Percentiles rank a stretch among this genome's conserved stretches.
phyloP scores from a whole-genome alignment of 2,888 invertebrate species.

The Brenthis daphne region DNA sequence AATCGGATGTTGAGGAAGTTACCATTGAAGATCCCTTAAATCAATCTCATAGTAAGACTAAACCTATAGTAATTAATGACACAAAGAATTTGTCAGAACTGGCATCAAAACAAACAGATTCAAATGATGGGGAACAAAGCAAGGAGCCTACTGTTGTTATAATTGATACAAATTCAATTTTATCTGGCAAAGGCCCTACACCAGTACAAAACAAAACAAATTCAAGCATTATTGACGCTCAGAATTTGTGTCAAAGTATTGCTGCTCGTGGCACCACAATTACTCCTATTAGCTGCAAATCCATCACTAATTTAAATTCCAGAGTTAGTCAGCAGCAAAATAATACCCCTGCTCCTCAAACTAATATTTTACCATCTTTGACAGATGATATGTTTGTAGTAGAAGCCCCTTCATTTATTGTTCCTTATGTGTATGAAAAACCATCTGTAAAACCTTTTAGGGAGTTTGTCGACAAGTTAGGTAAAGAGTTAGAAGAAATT shows the following conservation, averaged over 20 bases:
- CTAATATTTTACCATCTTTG: conserved; percentile 87
- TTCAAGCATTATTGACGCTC: conserved; percentile 59
- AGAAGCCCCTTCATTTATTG: conserved; percentile 96
- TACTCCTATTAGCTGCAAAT: conserved; percentile 71
- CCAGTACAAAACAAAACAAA: conserved; percentile 51
- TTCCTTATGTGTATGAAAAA: conserved; percentile 96
- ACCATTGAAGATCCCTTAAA: conserved; percentile 86
- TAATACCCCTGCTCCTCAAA: conserved; percentile 53
- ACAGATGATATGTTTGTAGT: conserved; percentile 97
- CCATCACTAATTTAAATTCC: conserved; percentile 42
- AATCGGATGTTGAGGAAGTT: conserved; percentile 86
- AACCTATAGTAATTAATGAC: conserved; percentile 87
- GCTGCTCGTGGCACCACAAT: conserved; percentile 81
- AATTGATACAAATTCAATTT: conserved; percentile 90
- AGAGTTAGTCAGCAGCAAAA: conserved; percentile 39
- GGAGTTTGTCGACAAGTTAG: conserved; percentile 86
- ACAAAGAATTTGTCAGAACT: conserved; percentile 87
- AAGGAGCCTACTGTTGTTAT: conserved; percentile 92
- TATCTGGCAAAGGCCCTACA: conserved; percentile 63
- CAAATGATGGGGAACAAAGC: conserved; percentile 72
- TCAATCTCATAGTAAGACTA: conserved; percentile 61
- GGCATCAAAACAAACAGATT: conserved; percentile 81
- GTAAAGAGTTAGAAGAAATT: conserved; percentile 82
- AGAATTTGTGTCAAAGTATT: conserved; percentile 74
- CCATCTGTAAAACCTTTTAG: conserved; percentile 91